These are phyloP conservation scores for Cryptus viduatorius DNA, from an alignment of 2,888 invertebrate species.

Conservation along the genomic window DNA sequence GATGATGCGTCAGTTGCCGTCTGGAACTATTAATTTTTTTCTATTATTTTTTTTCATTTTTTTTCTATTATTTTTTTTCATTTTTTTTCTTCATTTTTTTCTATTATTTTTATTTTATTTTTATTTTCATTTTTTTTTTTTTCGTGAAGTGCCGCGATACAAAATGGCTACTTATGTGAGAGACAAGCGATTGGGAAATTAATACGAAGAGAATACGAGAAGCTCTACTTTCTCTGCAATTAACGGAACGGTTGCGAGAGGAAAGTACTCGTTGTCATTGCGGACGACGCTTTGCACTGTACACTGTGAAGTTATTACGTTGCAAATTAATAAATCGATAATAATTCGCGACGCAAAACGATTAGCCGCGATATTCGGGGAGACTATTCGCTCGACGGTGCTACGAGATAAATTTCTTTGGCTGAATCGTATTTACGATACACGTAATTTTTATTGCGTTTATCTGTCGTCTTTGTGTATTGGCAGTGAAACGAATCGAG, in stretches of 20 bases:
- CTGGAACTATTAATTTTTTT: slow-evolving; percentile 7
- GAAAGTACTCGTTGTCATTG: neutral
- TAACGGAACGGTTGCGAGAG: neutral
- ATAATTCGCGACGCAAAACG: slow-evolving; percentile 13
- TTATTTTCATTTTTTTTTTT: neutral
- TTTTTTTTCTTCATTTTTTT: neutral
- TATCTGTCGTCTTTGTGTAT: slow-evolving; percentile 9
- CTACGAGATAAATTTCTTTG: slow-evolving; percentile 33
- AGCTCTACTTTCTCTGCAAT: slow-evolving; percentile 20
- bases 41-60: neutral
- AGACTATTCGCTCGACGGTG: neutral
- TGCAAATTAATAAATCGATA: slow-evolving; percentile 8
- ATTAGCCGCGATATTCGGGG: neutral
- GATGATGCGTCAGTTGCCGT: slow-evolving; percentile 22
- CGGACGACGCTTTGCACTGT: slow-evolving; percentile 1
- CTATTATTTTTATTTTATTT: neutral
- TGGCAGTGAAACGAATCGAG: slow-evolving; percentile 22
- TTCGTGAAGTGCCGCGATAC: neutral
- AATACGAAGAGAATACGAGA: neutral
- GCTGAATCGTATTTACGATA: neutral
- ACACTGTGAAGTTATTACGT: neutral
- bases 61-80: neutral
- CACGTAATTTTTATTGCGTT: neutral
- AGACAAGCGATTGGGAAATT: neutral
- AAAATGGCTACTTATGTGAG: neutral